phyloP scores from a whole-genome alignment of 2,888 invertebrate species.

The Achlya flavicornis region DNA sequence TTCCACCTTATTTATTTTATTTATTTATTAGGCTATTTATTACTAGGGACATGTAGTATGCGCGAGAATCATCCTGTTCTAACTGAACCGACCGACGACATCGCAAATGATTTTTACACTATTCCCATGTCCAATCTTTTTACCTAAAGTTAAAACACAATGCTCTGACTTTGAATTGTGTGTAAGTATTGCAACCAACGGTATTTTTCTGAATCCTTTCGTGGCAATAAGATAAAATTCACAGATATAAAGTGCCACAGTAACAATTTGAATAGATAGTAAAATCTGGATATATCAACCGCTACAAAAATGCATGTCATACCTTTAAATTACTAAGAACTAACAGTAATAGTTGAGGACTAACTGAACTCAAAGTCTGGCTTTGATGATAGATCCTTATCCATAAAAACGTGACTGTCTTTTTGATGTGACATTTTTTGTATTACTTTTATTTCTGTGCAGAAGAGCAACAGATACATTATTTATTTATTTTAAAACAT shows the following conservation, averaged over 20 bases:
- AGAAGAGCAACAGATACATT: background rate
- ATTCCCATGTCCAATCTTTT: too few species aligned
- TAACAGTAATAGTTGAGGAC: slow-evolving; percentile 3
- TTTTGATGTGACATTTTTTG: background rate
- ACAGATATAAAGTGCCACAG: background rate
- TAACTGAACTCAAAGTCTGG: background rate
- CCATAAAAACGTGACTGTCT: background rate
- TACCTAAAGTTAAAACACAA: too few species aligned
- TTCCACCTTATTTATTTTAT: too few species aligned
- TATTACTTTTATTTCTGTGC: background rate
- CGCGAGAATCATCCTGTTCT: too few species aligned
- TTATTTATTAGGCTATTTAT: too few species aligned
- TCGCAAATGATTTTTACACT: too few species aligned
- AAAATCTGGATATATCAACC: background rate
- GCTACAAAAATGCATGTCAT: background rate
- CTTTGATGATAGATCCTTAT: background rate
- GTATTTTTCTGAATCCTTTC: background rate
- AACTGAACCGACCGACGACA: too few species aligned
- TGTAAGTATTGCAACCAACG: background rate
- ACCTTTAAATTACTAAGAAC: background rate
- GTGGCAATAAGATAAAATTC: background rate
- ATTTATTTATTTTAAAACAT: too few species aligned
- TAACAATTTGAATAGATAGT: background rate
- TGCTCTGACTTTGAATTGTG: too few species aligned
- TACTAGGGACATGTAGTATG: too few species aligned